Evolutionary conservation across 1,140 invertebrate species (phyloP).

Genomic region (Grapholita molesta): DNA sequence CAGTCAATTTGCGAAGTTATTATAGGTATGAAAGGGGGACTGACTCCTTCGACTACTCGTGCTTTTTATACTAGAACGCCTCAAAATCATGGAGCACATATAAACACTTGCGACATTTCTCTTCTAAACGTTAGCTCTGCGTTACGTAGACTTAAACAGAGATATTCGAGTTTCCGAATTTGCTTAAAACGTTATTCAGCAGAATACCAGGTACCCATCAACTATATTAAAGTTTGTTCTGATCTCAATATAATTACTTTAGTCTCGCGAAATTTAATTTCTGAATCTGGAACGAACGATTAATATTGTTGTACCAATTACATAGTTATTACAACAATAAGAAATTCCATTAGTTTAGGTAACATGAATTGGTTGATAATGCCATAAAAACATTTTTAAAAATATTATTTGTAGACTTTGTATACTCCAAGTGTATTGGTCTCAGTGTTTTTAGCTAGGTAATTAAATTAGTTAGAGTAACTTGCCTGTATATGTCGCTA

Average conservation of each 20-base stretch:
- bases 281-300: not conserved
- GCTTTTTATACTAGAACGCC: not conserved
- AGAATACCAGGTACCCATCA: not conserved
- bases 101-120: not conserved
- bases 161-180: not conserved
- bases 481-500: conserved; percentile 87
- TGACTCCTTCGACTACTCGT: not conserved
- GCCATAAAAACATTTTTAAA: too few species aligned
- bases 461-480: not conserved
- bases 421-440: not conserved
- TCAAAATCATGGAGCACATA: not conserved
- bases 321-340: not conserved
- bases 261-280: not conserved
- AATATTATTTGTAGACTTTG: not conserved
- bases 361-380: too few species aligned
- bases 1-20: conserved; percentile 14
- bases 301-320: not conserved
- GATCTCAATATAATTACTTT: not conserved
- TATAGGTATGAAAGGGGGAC: conserved; percentile 15
- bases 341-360: too few species aligned
- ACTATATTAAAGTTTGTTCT: not conserved
- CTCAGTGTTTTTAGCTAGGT: not conserved
- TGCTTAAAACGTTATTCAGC: not conserved
- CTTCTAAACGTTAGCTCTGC: not conserved
- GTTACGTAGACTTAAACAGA: not conserved